Evolutionary conservation across 92 coral and sea anemone species (phyloP).

Genomic region (Metridium senile): DNA sequence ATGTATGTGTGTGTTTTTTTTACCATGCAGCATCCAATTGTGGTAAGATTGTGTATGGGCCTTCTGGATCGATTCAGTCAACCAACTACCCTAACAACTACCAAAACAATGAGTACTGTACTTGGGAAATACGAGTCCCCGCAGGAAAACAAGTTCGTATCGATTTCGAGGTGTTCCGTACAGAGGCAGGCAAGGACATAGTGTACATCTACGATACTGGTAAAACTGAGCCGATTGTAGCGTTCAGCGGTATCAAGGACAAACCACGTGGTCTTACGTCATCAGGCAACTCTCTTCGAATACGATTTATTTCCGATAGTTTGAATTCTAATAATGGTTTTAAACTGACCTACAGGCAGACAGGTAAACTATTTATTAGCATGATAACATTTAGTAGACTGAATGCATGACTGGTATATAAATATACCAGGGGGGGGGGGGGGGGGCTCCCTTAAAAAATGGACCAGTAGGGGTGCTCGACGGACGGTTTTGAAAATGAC

Average conservation of each 20-base stretch:
- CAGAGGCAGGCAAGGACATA: constrained; percentile 76
- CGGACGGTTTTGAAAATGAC: no score
- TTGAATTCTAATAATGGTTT: constrained; percentile 81
- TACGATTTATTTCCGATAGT: constrained; percentile 84
- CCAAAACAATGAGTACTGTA: constrained; percentile 87
- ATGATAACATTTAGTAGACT: no score
- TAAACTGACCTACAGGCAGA: constrained; percentile 76
- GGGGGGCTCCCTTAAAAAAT: no score
- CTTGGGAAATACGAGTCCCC: constrained; percentile 95
- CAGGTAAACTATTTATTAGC: no score
- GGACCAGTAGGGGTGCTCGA: no score
- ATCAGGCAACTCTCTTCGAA: constrained; percentile 83
- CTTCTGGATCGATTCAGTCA: constrained; percentile 83
- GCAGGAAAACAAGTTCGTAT: constrained; percentile 88
- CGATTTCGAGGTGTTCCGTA: constrained; percentile 77
- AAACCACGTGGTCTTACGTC: constrained; percentile 94
- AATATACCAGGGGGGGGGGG: no score
- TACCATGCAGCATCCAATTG: constrained; percentile 72
- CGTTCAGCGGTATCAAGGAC: constrained; percentile 85
- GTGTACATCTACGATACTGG: constrained; percentile 87
- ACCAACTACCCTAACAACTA: constrained; percentile 91
- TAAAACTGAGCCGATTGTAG: constrained; percentile 81
- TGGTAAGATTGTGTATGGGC: constrained; percentile 81
- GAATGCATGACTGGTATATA: no score
- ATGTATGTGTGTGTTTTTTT: neutral